A percentile compares a stretch with the other conserved stretches of the same genome.
Conservation (phyloP, 1,140 invertebrate species). For the Drosophila sturtevanti region DNA sequence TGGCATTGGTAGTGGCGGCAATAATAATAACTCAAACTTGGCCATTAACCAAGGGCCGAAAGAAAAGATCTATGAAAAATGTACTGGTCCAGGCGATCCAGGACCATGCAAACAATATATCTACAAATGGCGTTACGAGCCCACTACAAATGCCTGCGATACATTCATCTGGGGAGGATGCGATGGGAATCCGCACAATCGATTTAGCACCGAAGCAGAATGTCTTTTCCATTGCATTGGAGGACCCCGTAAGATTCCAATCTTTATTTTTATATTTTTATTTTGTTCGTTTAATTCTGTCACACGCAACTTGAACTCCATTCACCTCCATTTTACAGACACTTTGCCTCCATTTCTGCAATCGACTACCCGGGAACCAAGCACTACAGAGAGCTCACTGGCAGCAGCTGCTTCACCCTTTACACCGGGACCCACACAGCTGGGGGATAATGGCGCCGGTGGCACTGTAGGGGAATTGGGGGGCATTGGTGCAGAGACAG, state of each 20-base stretch:
- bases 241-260: conserved; percentile 83
- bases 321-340: conserved; percentile 51
- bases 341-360: conserved; percentile 83
- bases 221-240: conserved; percentile 87
- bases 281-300: not conserved
- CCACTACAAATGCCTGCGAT: conserved; percentile 86
- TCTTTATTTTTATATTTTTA: not conserved
- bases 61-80: conserved; percentile 74
- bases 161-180: conserved; percentile 91
- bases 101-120: conserved; percentile 88
- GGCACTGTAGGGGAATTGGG: conserved; percentile 34
- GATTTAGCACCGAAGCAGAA: conserved; percentile 89
- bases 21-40: conserved; percentile 43
- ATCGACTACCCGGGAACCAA: conserved; percentile 83
- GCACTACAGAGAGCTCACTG: conserved; percentile 83
- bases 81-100: conserved; percentile 76
- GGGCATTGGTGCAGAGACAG: conserved; percentile 46
- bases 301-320: conserved; percentile 17
- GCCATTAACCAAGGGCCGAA: conserved; percentile 55
- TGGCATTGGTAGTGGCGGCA: conserved; percentile 15
- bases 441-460: conserved; percentile 36
- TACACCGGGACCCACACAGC: conserved; percentile 59
- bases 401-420: conserved; percentile 74
- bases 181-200: conserved; percentile 89
- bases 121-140: conserved; percentile 89